Evolutionary conservation across 2,113 vertebrate genomes (phyloP).

Genomic region (Rhinogobius similis): DNA sequence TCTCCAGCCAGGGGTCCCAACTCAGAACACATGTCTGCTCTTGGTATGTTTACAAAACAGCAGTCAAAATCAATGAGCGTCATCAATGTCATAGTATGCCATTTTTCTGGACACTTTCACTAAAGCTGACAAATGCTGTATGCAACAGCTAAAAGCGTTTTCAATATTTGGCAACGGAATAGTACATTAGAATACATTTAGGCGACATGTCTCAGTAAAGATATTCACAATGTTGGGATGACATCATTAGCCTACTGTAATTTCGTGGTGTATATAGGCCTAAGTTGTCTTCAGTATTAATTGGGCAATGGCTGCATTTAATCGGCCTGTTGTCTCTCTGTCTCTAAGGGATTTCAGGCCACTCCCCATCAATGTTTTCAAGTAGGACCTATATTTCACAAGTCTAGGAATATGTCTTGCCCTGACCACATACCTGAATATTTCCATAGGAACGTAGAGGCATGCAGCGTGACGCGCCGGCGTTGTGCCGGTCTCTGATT

Average conservation of each 20-base stretch:
- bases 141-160: slow-evolving; percentile 29
- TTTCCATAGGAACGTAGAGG: slow-evolving; percentile 54
- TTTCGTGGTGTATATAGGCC: neutral
- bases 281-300: no score
- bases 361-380: neutral
- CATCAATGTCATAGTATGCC: slow-evolving; percentile 52
- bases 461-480: slow-evolving; percentile 65
- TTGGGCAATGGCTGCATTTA: neutral
- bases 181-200: neutral
- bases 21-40: slow-evolving; percentile 71
- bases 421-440: slow-evolving; percentile 12
- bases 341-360: neutral
- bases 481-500: slow-evolving; percentile 65
- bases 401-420: neutral
- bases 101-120: slow-evolving; percentile 53
- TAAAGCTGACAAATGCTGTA: slow-evolving; percentile 24
- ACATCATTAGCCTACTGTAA: neutral
- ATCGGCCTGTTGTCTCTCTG: neutral
- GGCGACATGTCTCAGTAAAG: neutral
- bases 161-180: slow-evolving; percentile 7
- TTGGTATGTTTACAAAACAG: slow-evolving; percentile 66
- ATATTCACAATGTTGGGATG: neutral
- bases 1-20: slow-evolving; percentile 67
- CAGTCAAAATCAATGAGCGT: slow-evolving; percentile 61
- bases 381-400: neutral